phyloP scores from a whole-genome alignment of 92 coral and sea anemone genomes.

The Umimayanthus kanabou region DNA sequence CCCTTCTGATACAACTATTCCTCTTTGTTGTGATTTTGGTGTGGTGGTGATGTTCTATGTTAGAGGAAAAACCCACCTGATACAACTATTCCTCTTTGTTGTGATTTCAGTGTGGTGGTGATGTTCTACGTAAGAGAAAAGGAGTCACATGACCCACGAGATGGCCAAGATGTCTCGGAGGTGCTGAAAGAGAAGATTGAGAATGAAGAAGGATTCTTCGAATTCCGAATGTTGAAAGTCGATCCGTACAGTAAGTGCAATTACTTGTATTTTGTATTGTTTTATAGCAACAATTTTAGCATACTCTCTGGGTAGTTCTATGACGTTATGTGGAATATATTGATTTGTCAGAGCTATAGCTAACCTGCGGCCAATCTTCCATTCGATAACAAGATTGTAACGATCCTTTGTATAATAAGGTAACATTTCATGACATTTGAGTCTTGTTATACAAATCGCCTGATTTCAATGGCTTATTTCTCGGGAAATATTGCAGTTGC shows the following conservation, averaged over 20 bases:
- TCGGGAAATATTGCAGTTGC: background rate
- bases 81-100: too few relatives aligned
- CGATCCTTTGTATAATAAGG: too few relatives aligned
- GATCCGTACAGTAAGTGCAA: slow-evolving; percentile 86
- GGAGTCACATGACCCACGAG: slow-evolving; percentile 49
- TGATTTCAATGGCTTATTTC: background rate
- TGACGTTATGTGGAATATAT: too few relatives aligned
- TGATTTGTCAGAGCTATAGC: too few relatives aligned
- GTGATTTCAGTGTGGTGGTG: slow-evolving; percentile 72
- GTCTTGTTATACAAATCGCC: background rate
- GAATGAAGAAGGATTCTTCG: slow-evolving; percentile 93
- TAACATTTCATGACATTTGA: too few relatives aligned
- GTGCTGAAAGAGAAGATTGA: slow-evolving; percentile 82
- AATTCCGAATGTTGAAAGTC: slow-evolving; percentile 90
- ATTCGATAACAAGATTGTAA: background rate
- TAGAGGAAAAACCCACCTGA: slow-evolving; percentile 39
- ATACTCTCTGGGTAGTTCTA: too few relatives aligned
- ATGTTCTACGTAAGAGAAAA: slow-evolving; percentile 88
- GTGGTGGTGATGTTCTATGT: slow-evolving; percentile 94
- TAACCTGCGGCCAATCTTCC: too few relatives aligned
- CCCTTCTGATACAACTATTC: too few relatives aligned
- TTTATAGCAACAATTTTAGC: too few relatives aligned
- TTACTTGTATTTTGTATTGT: too few relatives aligned
- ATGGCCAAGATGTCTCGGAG: slow-evolving; percentile 90
- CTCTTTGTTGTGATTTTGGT: slow-evolving; percentile 27